Conservation (phyloP, 2,888 invertebrate genomes). For the Cerastis rubricosa region DNA sequence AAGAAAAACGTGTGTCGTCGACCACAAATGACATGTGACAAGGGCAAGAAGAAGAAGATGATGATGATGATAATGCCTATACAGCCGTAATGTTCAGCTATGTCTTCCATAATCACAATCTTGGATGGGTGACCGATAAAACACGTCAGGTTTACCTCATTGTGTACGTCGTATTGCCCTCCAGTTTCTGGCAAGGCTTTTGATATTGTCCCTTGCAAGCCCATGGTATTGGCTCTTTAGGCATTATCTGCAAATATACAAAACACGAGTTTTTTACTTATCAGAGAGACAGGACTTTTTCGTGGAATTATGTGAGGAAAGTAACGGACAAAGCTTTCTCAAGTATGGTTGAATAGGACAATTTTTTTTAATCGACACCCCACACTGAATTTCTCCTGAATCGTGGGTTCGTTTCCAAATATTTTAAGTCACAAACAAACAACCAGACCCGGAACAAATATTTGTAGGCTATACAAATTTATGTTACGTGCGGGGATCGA, state of each 20-base stretch:
- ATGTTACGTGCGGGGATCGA: no score
- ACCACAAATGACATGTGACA: no score
- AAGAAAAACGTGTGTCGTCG: no score
- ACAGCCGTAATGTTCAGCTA: neutral
- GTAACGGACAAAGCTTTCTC: no score
- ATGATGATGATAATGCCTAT: no score
- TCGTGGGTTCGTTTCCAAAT: no score
- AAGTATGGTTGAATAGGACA: neutral
- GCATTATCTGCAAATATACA: slow-evolving; percentile 73
- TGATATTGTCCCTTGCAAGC: slow-evolving; percentile 85
- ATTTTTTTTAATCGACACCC: neutral
- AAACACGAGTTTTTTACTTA: neutral
- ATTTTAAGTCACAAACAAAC: no score
- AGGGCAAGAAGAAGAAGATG: no score
- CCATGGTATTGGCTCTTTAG: slow-evolving; percentile 85
- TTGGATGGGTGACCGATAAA: neutral
- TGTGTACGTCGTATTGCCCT: slow-evolving; percentile 81
- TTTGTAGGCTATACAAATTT: no score
- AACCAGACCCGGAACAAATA: no score
- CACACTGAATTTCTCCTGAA: no score
- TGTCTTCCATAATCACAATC: neutral
- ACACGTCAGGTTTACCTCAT: slow-evolving; percentile 78
- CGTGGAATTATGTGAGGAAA: neutral
- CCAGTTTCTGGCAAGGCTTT: slow-evolving; percentile 84
- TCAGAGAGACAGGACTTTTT: neutral